A percentile compares a stretch with the other conserved stretches of the same genome.
phyloP scores from a whole-genome alignment of 2,113 vertebrate genomes.

The Aramus guarauna region DNA sequence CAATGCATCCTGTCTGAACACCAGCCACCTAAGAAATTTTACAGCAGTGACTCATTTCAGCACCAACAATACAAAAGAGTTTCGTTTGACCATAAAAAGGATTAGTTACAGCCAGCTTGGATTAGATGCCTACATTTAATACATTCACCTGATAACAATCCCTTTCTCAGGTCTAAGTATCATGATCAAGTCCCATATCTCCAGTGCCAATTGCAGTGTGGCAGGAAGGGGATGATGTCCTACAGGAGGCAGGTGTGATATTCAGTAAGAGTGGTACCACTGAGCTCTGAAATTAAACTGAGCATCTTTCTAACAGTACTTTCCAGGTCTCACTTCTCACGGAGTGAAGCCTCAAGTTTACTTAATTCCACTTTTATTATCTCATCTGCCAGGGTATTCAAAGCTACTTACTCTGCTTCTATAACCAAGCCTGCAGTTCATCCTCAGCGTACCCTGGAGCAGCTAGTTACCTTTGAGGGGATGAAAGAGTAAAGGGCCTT shows the following conservation, averaged over 20 bases:
- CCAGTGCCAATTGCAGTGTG: background rate
- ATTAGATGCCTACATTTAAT: background rate
- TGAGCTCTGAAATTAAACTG: background rate
- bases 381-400: background rate
- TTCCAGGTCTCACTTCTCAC: background rate
- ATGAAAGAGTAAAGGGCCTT: background rate
- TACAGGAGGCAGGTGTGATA: background rate
- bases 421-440: background rate
- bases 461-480: background rate
- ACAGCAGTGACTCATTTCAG: slow-evolving; percentile 73
- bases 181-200: background rate
- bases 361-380: background rate
- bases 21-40: slow-evolving; percentile 75
- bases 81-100: slow-evolving; percentile 45
- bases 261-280: background rate
- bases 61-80: slow-evolving; percentile 48
- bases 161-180: background rate
- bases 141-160: background rate
- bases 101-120: background rate
- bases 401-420: background rate
- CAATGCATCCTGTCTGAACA: slow-evolving; percentile 74
- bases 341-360: background rate
- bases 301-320: background rate
- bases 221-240: background rate
- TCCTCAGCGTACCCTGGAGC: background rate